Base-by-base conservation (phyloP, 2,797 vertebrate species). In the Acanthurus lineatus region DNA sequence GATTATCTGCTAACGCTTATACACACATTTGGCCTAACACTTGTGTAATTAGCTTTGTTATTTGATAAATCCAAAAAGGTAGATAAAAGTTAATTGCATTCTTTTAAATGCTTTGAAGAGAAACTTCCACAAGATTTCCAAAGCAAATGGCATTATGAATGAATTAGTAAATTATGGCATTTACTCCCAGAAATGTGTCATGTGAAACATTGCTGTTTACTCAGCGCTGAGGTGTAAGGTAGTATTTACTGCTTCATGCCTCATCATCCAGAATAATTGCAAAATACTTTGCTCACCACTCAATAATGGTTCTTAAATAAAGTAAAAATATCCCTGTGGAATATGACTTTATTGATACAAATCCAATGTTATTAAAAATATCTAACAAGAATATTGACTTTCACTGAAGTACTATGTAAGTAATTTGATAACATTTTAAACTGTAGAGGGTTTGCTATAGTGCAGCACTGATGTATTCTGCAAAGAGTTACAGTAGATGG, bases 241-340 rank as follows among this genome's bases (percentile, higher is more conserved):
- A 67, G 14, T 58, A 85, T 76, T 70, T 73, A 69, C 81, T 76
- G 47, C 38, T 71, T 71, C 61, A 69, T 81, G 79, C 76, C 59
- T 82, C 70, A 81, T 82, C 54, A 78, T 76, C 53, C 22, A 56
- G 65, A 58, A 38, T 80, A 58, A 86, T 84, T 49, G 69, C 63
- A 67, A n/a, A 73, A 7, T 22, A 61, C 47, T 62, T 8, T 6
- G 44, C 52, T 42, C 9, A 11, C 57, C 44, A 45, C 58, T 53
- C 52, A 22, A 6, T 32, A 69, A 73, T 59, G 49, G 19, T 32
- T 70, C 40, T 76, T 53, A 73, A 56, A 53, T 38, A 56, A 76
- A 67, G 14, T 16, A 4, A 19, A 65, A 66, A 67, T 67, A 47
- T 53, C 52, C 48, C 28, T 52, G 28, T 56, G 25, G 79, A 73